phyloP scores from a whole-genome alignment of 2,888 invertebrate species.

The Chymomyza procnemis region DNA sequence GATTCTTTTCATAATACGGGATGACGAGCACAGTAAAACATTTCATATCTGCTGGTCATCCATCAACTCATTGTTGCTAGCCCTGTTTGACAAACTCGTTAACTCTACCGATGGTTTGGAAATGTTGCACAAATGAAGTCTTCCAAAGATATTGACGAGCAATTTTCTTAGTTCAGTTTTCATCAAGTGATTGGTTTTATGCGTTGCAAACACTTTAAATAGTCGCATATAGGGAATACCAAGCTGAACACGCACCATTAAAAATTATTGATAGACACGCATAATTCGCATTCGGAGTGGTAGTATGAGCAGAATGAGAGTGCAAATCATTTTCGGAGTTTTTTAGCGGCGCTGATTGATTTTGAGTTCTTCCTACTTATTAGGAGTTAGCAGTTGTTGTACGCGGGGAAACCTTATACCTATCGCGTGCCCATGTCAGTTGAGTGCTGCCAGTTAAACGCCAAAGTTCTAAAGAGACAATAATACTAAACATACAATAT shows the following conservation, averaged over 20 bases:
- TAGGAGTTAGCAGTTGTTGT: background rate
- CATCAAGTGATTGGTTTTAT: background rate
- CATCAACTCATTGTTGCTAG: too few species aligned
- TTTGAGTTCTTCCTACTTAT: too few species aligned
- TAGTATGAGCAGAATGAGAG: background rate
- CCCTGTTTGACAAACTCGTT: too few species aligned
- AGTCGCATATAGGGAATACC: background rate
- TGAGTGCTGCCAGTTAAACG: conserved; percentile 8
- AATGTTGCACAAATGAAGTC: too few species aligned
- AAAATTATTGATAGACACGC: conserved; percentile 40
- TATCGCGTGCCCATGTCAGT: background rate
- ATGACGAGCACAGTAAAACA: too few species aligned
- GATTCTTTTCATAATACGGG: too few species aligned
- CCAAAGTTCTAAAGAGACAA: conserved; percentile 14
- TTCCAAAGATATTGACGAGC: too few species aligned
- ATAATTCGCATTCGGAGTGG: conserved; percentile 3
- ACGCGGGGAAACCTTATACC: too few species aligned
- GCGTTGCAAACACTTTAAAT: background rate
- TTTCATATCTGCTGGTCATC: too few species aligned
- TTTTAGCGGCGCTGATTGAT: background rate
- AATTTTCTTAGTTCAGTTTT: background rate
- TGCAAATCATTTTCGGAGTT: background rate
- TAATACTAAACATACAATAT: conserved; percentile 51
- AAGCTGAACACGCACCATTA: background rate
- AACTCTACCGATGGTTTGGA: too few species aligned